Conservation (phyloP, 2,113 vertebrate species). For the Asarcornis scutulata region DNA sequence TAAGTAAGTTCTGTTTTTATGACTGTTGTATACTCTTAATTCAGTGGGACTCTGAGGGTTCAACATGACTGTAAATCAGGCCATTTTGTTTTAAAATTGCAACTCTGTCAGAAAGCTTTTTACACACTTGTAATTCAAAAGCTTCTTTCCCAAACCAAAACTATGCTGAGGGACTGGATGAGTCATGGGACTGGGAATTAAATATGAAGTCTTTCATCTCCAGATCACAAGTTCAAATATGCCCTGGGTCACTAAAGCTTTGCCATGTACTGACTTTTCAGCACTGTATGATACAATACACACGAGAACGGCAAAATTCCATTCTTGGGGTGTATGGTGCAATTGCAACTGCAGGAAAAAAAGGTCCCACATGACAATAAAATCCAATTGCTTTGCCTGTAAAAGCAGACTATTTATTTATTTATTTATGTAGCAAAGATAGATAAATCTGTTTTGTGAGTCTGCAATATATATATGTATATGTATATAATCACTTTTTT, state of each 20-base stretch:
- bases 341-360: not conserved
- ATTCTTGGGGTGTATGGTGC: not conserved
- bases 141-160: constrained; percentile 55
- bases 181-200: constrained; percentile 52
- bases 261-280: constrained; percentile 20
- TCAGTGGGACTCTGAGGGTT: not conserved
- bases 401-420: not conserved
- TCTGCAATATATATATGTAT: not conserved
- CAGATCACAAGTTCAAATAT: constrained; percentile 53
- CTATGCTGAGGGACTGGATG: constrained; percentile 24
- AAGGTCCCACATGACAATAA: not conserved
- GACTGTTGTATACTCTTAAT: not conserved
- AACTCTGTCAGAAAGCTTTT: not conserved
- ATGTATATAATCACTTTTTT: no score
- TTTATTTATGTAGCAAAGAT: not conserved
- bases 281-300: not conserved
- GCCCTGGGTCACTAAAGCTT: constrained; percentile 26
- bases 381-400: not conserved
- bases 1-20: not conserved
- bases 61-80: constrained; percentile 14
- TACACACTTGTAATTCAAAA: constrained; percentile 19
- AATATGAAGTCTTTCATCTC: constrained; percentile 47
- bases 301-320: not conserved
- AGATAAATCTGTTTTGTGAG: not conserved
- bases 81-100: constrained; percentile 18